Conservation (phyloP, 2,113 vertebrate species). For the Pavo muticus region DNA sequence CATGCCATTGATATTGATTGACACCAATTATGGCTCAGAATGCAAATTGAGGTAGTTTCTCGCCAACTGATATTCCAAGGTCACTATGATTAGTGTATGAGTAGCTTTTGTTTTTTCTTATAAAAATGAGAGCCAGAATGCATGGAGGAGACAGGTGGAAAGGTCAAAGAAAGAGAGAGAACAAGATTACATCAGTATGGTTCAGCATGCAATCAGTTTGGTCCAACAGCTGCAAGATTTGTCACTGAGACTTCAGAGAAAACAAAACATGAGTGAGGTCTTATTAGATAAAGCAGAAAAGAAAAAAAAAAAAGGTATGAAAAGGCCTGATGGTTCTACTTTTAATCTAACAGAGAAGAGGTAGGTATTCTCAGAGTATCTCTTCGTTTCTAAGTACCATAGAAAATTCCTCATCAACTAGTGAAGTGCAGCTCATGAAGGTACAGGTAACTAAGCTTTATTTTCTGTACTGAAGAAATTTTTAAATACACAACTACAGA, state of each 20-base stretch:
- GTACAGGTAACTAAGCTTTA: not conserved
- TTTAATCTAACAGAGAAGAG: not conserved
- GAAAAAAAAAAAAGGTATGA: not conserved
- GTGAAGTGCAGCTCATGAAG: not conserved
- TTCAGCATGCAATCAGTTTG: slow-evolving; percentile 4
- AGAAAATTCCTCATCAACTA: not conserved
- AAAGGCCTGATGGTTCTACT: not conserved
- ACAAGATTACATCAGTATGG: slow-evolving; percentile 17
- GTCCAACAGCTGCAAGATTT: slow-evolving; percentile 21
- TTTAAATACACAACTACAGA: not conserved
- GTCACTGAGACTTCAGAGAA: slow-evolving; percentile 18
- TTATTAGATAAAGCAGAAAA: slow-evolving; percentile 16
- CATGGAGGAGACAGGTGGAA: slow-evolving; percentile 37
- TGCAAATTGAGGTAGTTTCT: slow-evolving; percentile 60
- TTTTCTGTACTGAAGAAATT: not conserved
- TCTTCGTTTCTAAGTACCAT: not conserved
- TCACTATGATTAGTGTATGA: slow-evolving; percentile 51
- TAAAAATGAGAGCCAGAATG: slow-evolving; percentile 42
- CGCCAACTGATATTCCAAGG: slow-evolving; percentile 69
- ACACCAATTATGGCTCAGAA: slow-evolving; percentile 73
- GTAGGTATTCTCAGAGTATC: not conserved
- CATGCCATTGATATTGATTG: slow-evolving; percentile 58
- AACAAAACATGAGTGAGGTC: not conserved
- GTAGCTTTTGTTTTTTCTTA: slow-evolving; percentile 44
- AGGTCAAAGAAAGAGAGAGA: slow-evolving; percentile 40